phyloP scores from a whole-genome alignment of 2,888 invertebrate species.

The Tenthredo mesomela region DNA sequence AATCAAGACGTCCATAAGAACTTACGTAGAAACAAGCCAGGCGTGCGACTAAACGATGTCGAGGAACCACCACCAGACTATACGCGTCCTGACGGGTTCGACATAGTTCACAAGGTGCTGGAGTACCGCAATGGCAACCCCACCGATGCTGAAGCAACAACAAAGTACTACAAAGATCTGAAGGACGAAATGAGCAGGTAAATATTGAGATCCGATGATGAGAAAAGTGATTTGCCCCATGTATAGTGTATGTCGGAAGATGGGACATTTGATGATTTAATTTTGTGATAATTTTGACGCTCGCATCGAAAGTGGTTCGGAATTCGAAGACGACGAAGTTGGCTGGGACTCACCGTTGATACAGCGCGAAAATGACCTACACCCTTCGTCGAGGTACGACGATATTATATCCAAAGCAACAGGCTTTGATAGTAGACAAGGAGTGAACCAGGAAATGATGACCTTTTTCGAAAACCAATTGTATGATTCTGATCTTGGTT shows the following conservation, averaged over 20 bases:
- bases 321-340: slow-evolving; percentile 80
- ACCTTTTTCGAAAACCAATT: neutral
- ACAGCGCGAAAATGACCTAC: slow-evolving; percentile 78
- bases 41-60: slow-evolving; percentile 80
- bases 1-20: slow-evolving; percentile 85
- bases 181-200: slow-evolving; percentile 79
- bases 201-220: slow-evolving; percentile 59
- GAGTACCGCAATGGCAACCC: slow-evolving; percentile 73
- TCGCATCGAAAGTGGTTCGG: slow-evolving; percentile 78
- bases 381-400: slow-evolving; percentile 73
- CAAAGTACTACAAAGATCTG: slow-evolving; percentile 73
- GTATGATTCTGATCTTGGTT: neutral
- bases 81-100: slow-evolving; percentile 83
- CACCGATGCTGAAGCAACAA: slow-evolving; percentile 72
- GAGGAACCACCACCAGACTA: slow-evolving; percentile 81
- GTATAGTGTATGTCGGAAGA: neutral
- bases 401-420: neutral
- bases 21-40: slow-evolving; percentile 83
- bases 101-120: slow-evolving; percentile 80
- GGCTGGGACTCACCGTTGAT: slow-evolving; percentile 82
- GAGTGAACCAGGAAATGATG: neutral
- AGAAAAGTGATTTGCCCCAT: neutral
- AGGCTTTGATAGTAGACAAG: neutral
- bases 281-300: slow-evolving; percentile 75
- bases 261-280: slow-evolving; percentile 66